Conservation (phyloP, 2,888 invertebrate genomes). For the Melinopterus prodromus region DNA sequence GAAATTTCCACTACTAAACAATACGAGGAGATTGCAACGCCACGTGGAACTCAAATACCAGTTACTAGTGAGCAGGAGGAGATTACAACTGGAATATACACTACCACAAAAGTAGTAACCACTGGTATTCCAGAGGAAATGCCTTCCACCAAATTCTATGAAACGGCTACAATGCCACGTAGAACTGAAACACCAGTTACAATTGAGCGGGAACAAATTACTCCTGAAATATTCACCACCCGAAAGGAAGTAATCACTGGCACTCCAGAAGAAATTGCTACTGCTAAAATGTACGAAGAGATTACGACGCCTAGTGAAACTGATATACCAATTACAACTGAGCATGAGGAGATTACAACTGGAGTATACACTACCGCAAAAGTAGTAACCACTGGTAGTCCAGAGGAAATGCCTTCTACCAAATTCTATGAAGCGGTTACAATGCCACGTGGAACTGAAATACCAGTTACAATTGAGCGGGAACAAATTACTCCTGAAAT, state of each 20-base stretch:
- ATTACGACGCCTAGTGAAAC: background rate
- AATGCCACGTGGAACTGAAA: no score
- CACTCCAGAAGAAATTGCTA: background rate
- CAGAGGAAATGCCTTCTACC: no score
- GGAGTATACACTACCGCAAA: background rate
- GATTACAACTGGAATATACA: background rate
- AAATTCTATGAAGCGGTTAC: no score
- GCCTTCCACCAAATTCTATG: background rate
- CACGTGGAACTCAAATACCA: background rate
- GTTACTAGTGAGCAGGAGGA: no score
- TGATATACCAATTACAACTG: background rate
- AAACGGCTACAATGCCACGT: background rate
- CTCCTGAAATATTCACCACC: background rate
- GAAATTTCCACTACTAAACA: background rate
- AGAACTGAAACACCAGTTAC: background rate
- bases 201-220: no score
- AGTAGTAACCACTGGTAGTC: background rate
- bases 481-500: constrained; percentile 22
- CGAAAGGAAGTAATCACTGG: background rate
- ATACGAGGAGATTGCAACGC: background rate
- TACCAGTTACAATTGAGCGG: background rate
- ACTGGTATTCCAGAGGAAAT: background rate
- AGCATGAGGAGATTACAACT: background rate
- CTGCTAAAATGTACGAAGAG: background rate
- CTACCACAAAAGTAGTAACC: background rate